Conservation (phyloP, 2,888 invertebrate genomes). For the Pocota personata region DNA sequence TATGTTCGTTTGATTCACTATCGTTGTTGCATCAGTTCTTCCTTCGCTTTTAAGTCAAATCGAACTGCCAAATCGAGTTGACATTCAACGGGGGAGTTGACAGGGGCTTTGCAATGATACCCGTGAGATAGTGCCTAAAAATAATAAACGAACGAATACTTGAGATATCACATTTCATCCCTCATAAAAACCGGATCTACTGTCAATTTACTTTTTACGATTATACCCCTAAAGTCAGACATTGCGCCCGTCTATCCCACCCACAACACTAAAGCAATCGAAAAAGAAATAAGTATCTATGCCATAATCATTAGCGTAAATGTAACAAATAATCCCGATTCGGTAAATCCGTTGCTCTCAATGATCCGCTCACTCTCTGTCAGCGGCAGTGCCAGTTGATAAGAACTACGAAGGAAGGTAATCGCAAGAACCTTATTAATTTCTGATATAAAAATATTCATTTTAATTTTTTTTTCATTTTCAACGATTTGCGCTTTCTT, state of each 20-base stretch:
- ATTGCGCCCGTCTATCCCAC: background rate
- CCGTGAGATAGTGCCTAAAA: constrained; percentile 17
- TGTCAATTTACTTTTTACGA: constrained; percentile 60
- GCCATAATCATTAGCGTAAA: constrained; percentile 69
- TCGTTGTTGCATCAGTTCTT: background rate
- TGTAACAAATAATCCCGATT: constrained; percentile 70
- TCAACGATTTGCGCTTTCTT: constrained; percentile 55
- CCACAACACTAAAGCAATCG: background rate
- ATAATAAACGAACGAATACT: background rate
- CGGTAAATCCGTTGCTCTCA: constrained; percentile 62
- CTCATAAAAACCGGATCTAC: constrained; percentile 50
- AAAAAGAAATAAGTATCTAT: constrained; percentile 18
- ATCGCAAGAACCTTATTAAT: constrained; percentile 70
- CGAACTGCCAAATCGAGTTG: background rate
- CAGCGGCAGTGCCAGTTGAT: constrained; percentile 41
- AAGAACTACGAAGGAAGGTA: constrained; percentile 56
- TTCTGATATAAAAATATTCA: constrained; percentile 69
- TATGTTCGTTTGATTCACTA: constrained; percentile 2
- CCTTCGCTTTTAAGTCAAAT: constrained; percentile 8
- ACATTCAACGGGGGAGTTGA: background rate
- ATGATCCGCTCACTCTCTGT: constrained; percentile 37
- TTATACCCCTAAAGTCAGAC: constrained; percentile 17
- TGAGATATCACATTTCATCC: constrained; percentile 53
- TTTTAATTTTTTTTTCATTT: constrained; percentile 38
- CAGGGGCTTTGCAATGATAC: background rate